These are phyloP conservation scores for Pogonomyrmex californicus DNA, from an alignment of 1,140 invertebrate species.

Conservation along the genomic window DNA sequence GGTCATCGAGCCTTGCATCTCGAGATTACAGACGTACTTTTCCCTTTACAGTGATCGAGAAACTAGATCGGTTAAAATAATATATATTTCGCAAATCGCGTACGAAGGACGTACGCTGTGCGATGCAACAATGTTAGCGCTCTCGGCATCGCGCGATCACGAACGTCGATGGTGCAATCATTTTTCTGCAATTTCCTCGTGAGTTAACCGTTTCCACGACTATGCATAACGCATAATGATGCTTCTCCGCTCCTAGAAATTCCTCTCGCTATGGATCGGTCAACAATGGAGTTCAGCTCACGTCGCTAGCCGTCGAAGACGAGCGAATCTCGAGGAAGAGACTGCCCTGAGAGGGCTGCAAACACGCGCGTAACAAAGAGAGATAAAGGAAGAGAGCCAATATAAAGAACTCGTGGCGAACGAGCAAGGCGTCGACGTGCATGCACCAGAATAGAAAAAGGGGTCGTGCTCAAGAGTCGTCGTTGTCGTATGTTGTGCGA, in stretches of 20 bases:
- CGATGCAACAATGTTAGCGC: constrained; percentile 15
- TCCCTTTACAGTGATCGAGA: background rate
- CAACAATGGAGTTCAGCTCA: constrained; percentile 58
- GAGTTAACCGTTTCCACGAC: constrained; percentile 33
- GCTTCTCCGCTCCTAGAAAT: constrained; percentile 55
- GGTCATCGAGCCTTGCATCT: constrained; percentile 1
- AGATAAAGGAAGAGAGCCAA: constrained; percentile 29
- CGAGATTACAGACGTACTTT: background rate
- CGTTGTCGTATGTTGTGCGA: constrained; percentile 57
- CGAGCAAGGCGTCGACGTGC: constrained; percentile 48
- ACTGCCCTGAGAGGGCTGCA: constrained; percentile 19
- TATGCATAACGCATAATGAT: constrained; percentile 49
- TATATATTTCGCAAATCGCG: background rate
- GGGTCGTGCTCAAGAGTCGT: constrained; percentile 70
- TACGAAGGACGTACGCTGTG: background rate
- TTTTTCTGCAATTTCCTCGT: constrained; percentile 47
- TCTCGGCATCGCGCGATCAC: constrained; percentile 25
- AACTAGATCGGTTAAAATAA: background rate
- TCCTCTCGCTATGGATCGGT: constrained; percentile 50
- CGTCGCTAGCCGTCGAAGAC: constrained; percentile 34
- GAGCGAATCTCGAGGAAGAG: constrained; percentile 12
- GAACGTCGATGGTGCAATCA: constrained; percentile 24
- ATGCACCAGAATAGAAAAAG: constrained; percentile 65
- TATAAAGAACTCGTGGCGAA: constrained; percentile 35
- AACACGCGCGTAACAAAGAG: constrained; percentile 6